Base-by-base conservation (phyloP, 1,140 invertebrate species). In the Centruroides sculpturatus region DNA sequence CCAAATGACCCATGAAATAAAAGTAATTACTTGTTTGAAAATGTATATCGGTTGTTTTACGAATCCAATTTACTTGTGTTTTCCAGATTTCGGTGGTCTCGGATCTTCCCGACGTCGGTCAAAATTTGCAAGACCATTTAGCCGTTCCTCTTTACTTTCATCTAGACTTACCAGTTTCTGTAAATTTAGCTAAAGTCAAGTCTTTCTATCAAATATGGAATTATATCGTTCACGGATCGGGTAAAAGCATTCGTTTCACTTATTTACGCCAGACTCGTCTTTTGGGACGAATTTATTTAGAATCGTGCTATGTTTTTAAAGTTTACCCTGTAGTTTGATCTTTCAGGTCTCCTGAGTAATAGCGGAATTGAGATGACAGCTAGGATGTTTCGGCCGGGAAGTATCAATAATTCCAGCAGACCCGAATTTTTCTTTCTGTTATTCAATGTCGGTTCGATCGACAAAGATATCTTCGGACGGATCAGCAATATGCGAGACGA, bases 81-180 rank as follows among this genome's bases (percentile, higher is more conserved):
- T 63, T 63, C 1, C 57, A 62, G 57, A 75, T 77, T 49, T 71
- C 73, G 23, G 66, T 76, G 6, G 66, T 74, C 6, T 65, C 66
- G 7, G 63, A 77, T 66, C 56, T 77, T 34, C 75, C 75, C 41
- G 74, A 72, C 1, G 75, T 78, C 10, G 76, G 76, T 4, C 63
- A 71, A 55, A 77, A 77, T 65, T 66, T 78, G 5, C 73, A 75
- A 64, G 75, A 78, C 65, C 75, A 77, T 66, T 73, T 86, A 63
- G 82, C 84, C 68, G 70, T 84, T 60, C 84, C 85, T 0, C 64
- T 86, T 0, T 86, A 82, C 61, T 78, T 85, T 3, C 82, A 81
- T 58, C 74, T 85, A 36, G 73, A 79, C 59, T 73, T 75, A 12
- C 77, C 79, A 0, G 74, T 83, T 48, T 84, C 81, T 64, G 74